A percentile compares a stretch with the other conserved stretches of the same genome.
These are phyloP conservation scores for Aythya baeri DNA, from an alignment of 2,113 vertebrate genomes.

Conservation along the genomic window DNA sequence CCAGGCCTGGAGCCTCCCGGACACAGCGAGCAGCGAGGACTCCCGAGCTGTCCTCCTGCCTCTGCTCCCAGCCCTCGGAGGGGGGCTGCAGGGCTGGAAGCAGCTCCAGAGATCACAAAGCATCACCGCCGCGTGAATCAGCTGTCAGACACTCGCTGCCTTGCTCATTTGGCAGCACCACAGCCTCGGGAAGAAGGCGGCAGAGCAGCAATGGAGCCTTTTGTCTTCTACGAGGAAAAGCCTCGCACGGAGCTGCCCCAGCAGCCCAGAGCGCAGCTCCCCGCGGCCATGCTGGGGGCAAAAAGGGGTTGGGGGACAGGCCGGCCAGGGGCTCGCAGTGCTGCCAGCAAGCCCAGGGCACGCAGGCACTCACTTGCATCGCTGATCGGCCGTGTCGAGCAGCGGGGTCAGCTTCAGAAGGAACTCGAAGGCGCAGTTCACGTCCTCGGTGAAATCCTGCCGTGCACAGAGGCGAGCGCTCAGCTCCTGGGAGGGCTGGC, in stretches of 20 bases:
- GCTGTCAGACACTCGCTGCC: neutral
- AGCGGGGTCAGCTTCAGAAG: slow-evolving; percentile 94
- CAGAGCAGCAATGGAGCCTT: neutral
- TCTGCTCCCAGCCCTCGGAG: neutral
- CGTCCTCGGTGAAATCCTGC: slow-evolving; percentile 95
- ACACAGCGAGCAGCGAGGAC: neutral
- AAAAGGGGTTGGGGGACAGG: fast-evolving
- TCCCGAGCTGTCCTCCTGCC: neutral
- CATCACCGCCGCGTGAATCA: fast-evolving
- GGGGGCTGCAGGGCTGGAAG: neutral
- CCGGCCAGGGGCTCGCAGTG: fast-evolving
- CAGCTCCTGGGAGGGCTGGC: neutral
- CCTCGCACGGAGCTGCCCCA: neutral
- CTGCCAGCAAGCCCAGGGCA: neutral
- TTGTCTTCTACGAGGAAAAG: neutral
- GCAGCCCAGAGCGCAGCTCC: fast-evolving
- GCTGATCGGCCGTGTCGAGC: slow-evolving; percentile 95
- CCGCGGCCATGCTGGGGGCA: fast-evolving
- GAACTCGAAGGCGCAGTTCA: slow-evolving; percentile 92
- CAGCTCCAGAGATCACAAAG: neutral
- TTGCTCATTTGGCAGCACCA: neutral
- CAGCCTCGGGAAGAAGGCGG: neutral
- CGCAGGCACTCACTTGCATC: slow-evolving; percentile 88
- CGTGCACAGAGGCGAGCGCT: neutral
- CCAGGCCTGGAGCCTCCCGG: no score